These are phyloP conservation scores for Lucilia cuprina DNA, from an alignment of 1,140 invertebrate species.

Conservation along the genomic window DNA sequence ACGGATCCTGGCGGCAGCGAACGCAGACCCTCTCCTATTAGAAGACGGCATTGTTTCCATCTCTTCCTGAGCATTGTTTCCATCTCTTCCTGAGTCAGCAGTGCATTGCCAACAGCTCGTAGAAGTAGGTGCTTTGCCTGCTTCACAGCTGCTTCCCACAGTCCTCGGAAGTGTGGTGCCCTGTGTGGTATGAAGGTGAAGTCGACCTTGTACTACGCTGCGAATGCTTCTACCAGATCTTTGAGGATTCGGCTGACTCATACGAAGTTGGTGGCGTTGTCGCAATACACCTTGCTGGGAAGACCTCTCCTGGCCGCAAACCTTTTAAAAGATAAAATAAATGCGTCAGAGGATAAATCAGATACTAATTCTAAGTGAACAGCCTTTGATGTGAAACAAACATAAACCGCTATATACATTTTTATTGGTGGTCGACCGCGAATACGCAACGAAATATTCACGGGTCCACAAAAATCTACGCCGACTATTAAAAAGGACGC, in stretches of 20 bases:
- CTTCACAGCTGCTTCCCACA: too few relatives aligned
- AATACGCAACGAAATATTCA: not conserved
- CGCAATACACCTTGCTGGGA: not conserved
- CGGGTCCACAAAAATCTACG: not conserved
- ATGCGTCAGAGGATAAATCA: too few relatives aligned
- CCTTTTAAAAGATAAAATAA: not conserved
- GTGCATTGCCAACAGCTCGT: too few relatives aligned
- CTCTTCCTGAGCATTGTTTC: too few relatives aligned
- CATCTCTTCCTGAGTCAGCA: too few relatives aligned
- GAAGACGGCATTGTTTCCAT: too few relatives aligned
- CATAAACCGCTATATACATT: not conserved
- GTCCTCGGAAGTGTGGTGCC: too few relatives aligned
- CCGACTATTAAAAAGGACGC: not conserved
- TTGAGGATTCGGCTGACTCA: not conserved
- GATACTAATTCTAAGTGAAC: not conserved
- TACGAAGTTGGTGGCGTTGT: conserved; percentile 25
- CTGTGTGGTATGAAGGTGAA: too few relatives aligned
- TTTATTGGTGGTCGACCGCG: not conserved
- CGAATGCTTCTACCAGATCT: not conserved
- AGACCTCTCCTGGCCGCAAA: not conserved
- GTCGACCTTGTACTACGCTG: too few relatives aligned
- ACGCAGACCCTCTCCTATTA: too few relatives aligned
- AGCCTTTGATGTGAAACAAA: not conserved
- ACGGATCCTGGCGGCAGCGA: too few relatives aligned
- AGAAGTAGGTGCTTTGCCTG: too few relatives aligned